phyloP scores from a whole-genome alignment of 2,113 vertebrate species.

The Cheirogaleus medius region DNA sequence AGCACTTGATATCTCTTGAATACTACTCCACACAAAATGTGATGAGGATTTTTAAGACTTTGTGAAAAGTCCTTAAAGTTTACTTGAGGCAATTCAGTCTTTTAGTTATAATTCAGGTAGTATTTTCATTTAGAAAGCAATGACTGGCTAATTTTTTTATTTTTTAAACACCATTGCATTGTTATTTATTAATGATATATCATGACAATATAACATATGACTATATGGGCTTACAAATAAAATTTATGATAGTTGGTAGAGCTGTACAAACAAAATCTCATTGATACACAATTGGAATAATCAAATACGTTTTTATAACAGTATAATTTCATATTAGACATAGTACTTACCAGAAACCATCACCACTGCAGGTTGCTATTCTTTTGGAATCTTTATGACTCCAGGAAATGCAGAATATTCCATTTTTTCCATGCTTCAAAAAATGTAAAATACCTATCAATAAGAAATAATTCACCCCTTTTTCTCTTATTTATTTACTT shows the following conservation, averaged over 20 bases:
- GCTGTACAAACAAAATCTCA: not conserved
- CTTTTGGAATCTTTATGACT: slow-evolving; percentile 99
- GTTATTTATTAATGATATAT: not conserved
- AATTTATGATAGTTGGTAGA: not conserved
- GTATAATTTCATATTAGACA: not conserved
- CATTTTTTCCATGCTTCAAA: slow-evolving; percentile 97
- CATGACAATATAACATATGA: not conserved
- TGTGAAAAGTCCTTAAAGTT: not conserved
- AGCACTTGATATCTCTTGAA: not conserved
- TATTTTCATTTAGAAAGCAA: not conserved
- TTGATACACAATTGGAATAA: not conserved
- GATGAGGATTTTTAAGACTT: not conserved
- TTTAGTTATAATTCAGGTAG: not conserved
- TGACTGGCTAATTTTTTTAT: not conserved
- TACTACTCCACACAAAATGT: not conserved
- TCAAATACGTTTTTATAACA: not conserved
- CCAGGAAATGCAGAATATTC: slow-evolving; percentile 99
- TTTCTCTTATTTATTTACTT: slow-evolving; percentile 80
- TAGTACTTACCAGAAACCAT: slow-evolving; percentile 95
- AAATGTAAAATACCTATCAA: slow-evolving; percentile 87
- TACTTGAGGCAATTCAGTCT: not conserved
- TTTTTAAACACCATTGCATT: not conserved
- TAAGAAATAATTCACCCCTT: slow-evolving; percentile 88
- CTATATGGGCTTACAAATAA: not conserved
- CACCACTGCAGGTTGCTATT: slow-evolving; percentile 96